These are phyloP conservation scores for Cossypha polioptera DNA, from an alignment of 2,797 vertebrate genomes.

Conservation along the genomic window DNA sequence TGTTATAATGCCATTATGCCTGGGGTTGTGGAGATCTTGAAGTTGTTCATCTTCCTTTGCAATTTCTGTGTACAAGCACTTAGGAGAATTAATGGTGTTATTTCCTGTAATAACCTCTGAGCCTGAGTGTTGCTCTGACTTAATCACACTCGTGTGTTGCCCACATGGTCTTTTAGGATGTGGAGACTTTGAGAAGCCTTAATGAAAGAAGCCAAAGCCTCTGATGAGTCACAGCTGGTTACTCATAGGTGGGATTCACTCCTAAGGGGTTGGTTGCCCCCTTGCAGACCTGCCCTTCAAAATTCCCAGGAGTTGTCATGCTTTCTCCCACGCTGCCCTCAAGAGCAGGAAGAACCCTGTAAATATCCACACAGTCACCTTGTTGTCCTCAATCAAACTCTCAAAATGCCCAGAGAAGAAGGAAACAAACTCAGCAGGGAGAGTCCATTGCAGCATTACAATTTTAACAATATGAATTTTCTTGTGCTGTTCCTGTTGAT, in stretches of 20 bases:
- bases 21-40: neutral
- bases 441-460: neutral
- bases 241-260: constrained; percentile 22
- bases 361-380: neutral
- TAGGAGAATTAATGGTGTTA: neutral
- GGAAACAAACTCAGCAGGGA: neutral
- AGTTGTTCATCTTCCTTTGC: neutral
- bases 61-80: neutral
- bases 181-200: neutral
- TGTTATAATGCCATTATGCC: neutral
- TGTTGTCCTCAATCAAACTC: neutral
- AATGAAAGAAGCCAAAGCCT: constrained; percentile 18
- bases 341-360: neutral
- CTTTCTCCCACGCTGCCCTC: neutral
- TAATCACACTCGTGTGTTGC: neutral
- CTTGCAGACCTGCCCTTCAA: neutral
- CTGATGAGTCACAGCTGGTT: constrained; percentile 25
- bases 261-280: neutral
- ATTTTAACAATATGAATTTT: neutral
- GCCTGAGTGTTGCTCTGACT: neutral
- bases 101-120: neutral
- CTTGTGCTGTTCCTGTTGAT: neutral
- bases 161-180: neutral
- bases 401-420: neutral
- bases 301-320: neutral